These are phyloP conservation scores for Drosophila paulistorum DNA, from an alignment of 1,140 invertebrate genomes.

Conservation along the genomic window DNA sequence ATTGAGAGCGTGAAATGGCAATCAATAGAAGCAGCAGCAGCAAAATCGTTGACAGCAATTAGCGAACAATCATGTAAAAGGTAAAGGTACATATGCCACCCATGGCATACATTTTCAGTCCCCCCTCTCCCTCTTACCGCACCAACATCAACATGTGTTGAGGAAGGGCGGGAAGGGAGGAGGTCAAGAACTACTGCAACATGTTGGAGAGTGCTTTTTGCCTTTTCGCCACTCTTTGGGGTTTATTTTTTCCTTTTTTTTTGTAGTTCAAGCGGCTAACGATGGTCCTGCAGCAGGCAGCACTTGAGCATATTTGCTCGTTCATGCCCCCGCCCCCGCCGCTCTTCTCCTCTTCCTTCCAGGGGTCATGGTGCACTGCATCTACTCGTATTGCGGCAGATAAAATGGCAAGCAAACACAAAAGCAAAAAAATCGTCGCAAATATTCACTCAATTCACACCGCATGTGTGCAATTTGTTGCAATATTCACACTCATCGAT, in stretches of 20 bases:
- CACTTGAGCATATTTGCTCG: constrained; percentile 55
- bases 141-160: not conserved
- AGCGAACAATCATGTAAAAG: constrained; percentile 36
- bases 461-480: not conserved
- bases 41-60: constrained; percentile 69
- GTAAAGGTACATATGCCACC: constrained; percentile 5
- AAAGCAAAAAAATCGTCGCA: not conserved
- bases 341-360: no score
- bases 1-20: constrained; percentile 55
- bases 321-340: not conserved
- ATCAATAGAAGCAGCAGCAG: constrained; percentile 59
- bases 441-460: constrained; percentile 46
- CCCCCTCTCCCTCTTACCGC: no score
- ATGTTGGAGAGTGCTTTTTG: constrained; percentile 42
- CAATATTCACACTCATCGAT: not conserved
- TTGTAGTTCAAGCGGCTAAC: constrained; percentile 47
- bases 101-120: no score
- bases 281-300: constrained; percentile 34
- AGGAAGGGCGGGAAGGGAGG: not conserved
- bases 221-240: no score
- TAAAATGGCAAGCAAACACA: constrained; percentile 50
- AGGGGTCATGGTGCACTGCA: no score
- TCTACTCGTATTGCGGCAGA: constrained; percentile 22
- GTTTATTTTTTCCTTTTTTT: not conserved
- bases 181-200: constrained; percentile 45